phyloP scores from a whole-genome alignment of 1,140 invertebrate species.

The Drosophila arawakana region DNA sequence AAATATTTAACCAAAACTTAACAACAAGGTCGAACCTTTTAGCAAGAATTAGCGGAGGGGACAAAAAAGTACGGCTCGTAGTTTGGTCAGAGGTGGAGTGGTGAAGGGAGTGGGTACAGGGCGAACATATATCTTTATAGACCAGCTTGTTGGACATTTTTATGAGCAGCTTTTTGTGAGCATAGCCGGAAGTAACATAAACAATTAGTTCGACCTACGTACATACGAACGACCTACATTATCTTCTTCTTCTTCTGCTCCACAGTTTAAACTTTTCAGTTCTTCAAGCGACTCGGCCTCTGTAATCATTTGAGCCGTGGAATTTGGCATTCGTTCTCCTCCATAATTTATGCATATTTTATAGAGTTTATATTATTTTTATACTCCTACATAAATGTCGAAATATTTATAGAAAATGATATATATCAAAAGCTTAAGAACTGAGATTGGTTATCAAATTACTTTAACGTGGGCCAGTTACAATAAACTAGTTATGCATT shows the following conservation, averaged over 20 bases:
- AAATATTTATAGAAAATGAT: background rate
- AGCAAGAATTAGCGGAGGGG: slow-evolving; percentile 68
- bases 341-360: slow-evolving; percentile 4
- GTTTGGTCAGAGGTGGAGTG: background rate
- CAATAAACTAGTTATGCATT: too few species aligned
- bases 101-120: background rate
- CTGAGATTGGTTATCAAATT: too few species aligned
- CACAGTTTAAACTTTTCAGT: background rate
- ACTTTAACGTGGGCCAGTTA: too few species aligned
- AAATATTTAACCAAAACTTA: slow-evolving; percentile 59
- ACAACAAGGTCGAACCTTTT: slow-evolving; percentile 70
- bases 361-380: background rate
- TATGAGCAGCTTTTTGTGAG: slow-evolving; percentile 9
- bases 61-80: slow-evolving; percentile 9
- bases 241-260: background rate
- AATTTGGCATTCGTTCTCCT: background rate
- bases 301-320: background rate
- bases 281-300: background rate
- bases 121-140: slow-evolving; percentile 5
- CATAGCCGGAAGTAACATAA: slow-evolving; percentile 41
- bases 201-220: slow-evolving; percentile 38
- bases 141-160: slow-evolving; percentile 13
- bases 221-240: background rate
- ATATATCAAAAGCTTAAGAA: too few species aligned
- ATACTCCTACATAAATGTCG: background rate